phyloP scores from a whole-genome alignment of 2,113 vertebrate genomes.

The Mastomys natalensis region DNA sequence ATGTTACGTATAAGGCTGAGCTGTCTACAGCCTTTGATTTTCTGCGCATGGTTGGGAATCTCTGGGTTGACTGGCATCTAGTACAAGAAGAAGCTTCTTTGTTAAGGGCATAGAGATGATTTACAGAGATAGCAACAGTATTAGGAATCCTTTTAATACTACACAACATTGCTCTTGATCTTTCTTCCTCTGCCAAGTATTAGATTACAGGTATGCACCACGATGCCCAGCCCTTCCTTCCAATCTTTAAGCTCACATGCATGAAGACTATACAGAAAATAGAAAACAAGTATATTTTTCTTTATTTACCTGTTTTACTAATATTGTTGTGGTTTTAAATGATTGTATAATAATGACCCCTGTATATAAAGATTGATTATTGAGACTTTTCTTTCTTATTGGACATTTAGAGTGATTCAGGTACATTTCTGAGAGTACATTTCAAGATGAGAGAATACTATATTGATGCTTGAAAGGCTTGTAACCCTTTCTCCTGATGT shows the following conservation, averaged over 20 bases:
- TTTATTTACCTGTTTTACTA: neutral
- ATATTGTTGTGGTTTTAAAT: constrained; percentile 36
- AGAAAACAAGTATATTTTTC: constrained; percentile 11
- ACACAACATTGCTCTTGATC: neutral
- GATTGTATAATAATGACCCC: neutral
- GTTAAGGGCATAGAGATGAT: neutral
- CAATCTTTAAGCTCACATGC: neutral
- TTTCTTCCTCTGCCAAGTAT: neutral
- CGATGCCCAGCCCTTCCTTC: neutral
- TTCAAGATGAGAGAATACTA: neutral
- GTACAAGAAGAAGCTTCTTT: neutral
- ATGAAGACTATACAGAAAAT: neutral
- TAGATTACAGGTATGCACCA: too few species aligned
- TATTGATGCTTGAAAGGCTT: constrained; percentile 34
- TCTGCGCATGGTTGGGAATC: neutral
- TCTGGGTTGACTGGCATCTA: neutral
- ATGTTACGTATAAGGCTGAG: neutral
- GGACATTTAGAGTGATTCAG: constrained; percentile 9
- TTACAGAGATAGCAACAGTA: neutral
- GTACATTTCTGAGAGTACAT: constrained; percentile 50
- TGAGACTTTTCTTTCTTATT: neutral
- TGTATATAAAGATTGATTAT: neutral
- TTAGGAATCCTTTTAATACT: neutral
- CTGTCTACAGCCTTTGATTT: neutral
- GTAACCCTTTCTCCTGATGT: constrained; percentile 7